A percentile compares a stretch with the other conserved stretches of the same genome.
Conservation (phyloP, 2,113 vertebrate species). For the Elaphurus davidianus region DNA sequence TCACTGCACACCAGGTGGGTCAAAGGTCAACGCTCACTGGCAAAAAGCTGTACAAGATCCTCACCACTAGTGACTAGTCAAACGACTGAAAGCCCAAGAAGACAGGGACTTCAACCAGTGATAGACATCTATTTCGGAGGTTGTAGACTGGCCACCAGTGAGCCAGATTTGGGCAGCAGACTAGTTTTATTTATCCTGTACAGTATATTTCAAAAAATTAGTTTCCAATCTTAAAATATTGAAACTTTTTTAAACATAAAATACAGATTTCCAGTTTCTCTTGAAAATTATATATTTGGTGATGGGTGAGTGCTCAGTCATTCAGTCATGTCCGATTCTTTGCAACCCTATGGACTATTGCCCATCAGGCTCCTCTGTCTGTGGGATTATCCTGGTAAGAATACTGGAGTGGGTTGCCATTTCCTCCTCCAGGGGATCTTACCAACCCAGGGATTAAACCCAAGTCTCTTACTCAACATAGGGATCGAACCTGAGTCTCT, state of each 20-base stretch:
- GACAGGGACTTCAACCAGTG: not conserved
- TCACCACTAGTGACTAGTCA: not conserved
- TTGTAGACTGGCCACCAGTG: not conserved
- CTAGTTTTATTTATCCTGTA: not conserved
- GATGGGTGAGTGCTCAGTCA: not conserved
- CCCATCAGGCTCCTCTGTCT: not conserved
- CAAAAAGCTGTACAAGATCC: not conserved
- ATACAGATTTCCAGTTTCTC: not conserved
- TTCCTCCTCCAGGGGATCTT: not conserved
- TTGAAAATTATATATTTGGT: not conserved
- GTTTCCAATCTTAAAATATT: not conserved
- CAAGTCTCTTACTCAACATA: not conserved
- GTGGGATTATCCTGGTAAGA: not conserved
- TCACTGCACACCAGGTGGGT: not conserved
- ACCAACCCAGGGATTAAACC: not conserved
- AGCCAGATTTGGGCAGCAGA: not conserved
- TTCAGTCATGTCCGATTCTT: accelerated
- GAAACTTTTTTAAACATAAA: not conserved
- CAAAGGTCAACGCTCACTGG: not conserved
- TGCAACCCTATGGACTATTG: not conserved
- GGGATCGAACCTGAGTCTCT: not conserved
- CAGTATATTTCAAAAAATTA: not conserved
- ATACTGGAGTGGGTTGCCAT: not conserved
- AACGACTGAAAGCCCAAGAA: not conserved
- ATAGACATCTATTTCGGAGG: not conserved